Evolutionary conservation across 2,797 vertebrate genomes (phyloP).

Genomic region (Phaenicophaeus curvirostris): DNA sequence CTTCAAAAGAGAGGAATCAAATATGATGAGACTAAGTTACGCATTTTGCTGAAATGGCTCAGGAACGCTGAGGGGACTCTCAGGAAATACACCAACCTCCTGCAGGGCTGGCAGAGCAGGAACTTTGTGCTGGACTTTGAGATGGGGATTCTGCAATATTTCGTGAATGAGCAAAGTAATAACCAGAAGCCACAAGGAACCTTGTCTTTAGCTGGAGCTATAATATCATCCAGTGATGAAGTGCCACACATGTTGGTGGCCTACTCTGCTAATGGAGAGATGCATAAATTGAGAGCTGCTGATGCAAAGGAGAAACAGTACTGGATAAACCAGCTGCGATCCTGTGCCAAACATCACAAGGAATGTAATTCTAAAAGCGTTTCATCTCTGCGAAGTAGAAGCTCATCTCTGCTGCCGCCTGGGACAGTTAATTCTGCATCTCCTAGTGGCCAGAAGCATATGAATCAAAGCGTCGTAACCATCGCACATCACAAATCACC

Average conservation of each 20-base stretch:
- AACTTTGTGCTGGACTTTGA: constrained; percentile 96
- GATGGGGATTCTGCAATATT: constrained; percentile 92
- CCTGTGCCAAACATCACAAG: constrained; percentile 92
- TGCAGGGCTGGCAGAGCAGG: too few relatives aligned
- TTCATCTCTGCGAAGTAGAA: constrained; percentile 85
- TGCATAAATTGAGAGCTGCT: constrained; percentile 93
- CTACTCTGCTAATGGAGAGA: constrained; percentile 90
- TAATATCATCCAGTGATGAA: constrained; percentile 90
- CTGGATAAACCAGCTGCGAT: constrained; percentile 94
- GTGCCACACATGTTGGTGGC: constrained; percentile 93
- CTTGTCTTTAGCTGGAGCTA: constrained; percentile 90
- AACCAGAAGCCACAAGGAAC: constrained; percentile 93
- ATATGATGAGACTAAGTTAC: too few relatives aligned
- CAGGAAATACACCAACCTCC: too few relatives aligned
- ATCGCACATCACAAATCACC: constrained; percentile 97
- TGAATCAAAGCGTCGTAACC: constrained; percentile 85
- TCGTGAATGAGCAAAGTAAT: constrained; percentile 91
- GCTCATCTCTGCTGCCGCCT: constrained; percentile 90
- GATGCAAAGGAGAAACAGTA: constrained; percentile 93
- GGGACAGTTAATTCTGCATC: constrained; percentile 86
- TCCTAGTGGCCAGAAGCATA: constrained; percentile 86
- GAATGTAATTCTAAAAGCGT: constrained; percentile 88
- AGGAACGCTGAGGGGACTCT: too few relatives aligned
- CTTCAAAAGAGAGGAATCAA: too few relatives aligned
- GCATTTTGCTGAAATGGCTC: too few relatives aligned